These are phyloP conservation scores for Ceraclea dissimilis DNA, from an alignment of 2,888 invertebrate species.

Conservation along the genomic window DNA sequence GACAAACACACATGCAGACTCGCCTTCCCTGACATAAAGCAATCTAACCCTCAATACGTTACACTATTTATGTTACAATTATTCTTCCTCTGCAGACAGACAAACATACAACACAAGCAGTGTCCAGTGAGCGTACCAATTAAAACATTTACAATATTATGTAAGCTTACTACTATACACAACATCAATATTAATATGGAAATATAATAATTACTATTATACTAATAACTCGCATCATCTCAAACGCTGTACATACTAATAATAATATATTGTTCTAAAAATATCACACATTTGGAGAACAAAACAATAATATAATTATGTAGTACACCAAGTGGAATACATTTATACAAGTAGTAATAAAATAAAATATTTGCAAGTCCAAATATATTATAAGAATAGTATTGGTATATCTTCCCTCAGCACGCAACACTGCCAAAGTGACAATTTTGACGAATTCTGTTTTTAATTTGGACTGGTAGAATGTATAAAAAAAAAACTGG, in stretches of 20 bases:
- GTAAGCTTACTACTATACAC: not conserved
- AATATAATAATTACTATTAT: not conserved
- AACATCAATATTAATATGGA: not conserved
- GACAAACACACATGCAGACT: not conserved
- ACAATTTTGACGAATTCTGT: no score
- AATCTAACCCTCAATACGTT: not conserved
- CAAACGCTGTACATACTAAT: no score
- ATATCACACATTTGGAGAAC: not conserved
- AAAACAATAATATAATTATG: not conserved
- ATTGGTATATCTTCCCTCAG: no score
- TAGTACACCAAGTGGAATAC: no score
- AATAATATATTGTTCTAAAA: not conserved
- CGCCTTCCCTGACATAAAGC: not conserved
- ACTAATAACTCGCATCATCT: not conserved
- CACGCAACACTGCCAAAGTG: no score
- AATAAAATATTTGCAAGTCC: no score
- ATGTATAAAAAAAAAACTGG: no score
- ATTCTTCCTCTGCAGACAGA: no score
- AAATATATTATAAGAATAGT: no score
- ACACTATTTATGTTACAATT: not conserved
- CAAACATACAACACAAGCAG: not conserved
- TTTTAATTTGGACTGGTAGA: no score
- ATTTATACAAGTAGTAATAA: no score
- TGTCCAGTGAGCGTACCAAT: not conserved
- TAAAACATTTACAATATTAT: not conserved